Percentiles rank a stretch among this genome's conserved stretches.
Evolutionary conservation across 2,113 vertebrate species (phyloP).

Genomic region (Rousettus leschenaultii): DNA sequence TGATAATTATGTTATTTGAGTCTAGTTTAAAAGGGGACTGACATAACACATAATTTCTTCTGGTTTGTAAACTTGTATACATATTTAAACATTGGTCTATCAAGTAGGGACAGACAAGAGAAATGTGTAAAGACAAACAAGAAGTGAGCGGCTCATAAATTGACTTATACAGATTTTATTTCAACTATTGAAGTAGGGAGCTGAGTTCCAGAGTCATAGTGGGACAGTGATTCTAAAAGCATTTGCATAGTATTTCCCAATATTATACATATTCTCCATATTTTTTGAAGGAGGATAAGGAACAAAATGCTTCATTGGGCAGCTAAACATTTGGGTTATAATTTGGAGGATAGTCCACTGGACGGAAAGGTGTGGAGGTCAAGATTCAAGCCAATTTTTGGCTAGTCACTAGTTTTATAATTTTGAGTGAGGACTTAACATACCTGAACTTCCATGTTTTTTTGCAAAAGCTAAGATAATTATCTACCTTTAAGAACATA

Average conservation of each 20-base stretch:
- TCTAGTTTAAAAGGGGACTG: conserved; percentile 28
- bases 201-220: not conserved
- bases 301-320: not conserved
- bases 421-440: not conserved
- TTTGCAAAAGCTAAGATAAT: not conserved
- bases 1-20: conserved; percentile 1
- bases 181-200: conserved; percentile 49
- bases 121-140: not conserved
- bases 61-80: not conserved
- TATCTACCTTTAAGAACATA: not conserved
- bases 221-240: conserved; percentile 39
- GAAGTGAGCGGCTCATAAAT: conserved; percentile 30
- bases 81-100: not conserved
- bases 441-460: not conserved
- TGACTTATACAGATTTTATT: conserved; percentile 30
- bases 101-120: not conserved
- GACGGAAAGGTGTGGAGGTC: not conserved
- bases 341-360: not conserved
- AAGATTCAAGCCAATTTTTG: not conserved
- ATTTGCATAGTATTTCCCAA: not conserved
- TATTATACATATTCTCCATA: not conserved
- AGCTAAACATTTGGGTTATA: not conserved
- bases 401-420: not conserved
- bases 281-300: not conserved
- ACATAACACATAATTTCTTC: not conserved